phyloP scores from a whole-genome alignment of 2,797 vertebrate genomes.

The Neosilurus mollespiculum region DNA sequence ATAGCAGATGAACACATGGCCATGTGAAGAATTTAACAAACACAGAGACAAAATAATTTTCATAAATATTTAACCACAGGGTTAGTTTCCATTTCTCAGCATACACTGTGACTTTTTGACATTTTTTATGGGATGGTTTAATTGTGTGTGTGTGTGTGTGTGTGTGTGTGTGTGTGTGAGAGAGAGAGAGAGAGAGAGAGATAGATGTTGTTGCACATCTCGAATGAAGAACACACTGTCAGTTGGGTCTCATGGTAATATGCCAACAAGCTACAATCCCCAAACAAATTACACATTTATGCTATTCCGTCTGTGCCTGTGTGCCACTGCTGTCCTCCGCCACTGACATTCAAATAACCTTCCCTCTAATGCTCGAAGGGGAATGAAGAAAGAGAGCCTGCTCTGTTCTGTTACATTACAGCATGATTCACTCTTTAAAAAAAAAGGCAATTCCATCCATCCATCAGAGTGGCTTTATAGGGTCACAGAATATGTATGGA shows the following conservation, averaged over 20 bases:
- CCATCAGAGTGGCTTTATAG: background rate
- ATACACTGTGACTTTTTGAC: slow-evolving; percentile 7
- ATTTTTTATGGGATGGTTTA: background rate
- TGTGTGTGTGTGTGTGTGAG: slow-evolving; percentile 4
- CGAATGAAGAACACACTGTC: slow-evolving; percentile 55
- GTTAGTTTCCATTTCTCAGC: background rate
- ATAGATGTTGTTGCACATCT: slow-evolving; percentile 23
- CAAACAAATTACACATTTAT: slow-evolving; percentile 72
- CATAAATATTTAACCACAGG: background rate
- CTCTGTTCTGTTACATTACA: slow-evolving; percentile 61
- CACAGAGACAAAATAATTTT: slow-evolving; percentile 27
- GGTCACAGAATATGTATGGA: background rate
- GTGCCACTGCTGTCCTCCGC: slow-evolving; percentile 63
- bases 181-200: slow-evolving; percentile 1
- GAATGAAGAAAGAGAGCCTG: slow-evolving; percentile 61
- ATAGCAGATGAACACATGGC: slow-evolving; percentile 23
- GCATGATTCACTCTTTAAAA: slow-evolving; percentile 42
- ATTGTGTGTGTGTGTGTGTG: background rate
- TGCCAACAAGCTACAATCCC: slow-evolving; percentile 61
- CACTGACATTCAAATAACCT: slow-evolving; percentile 77
- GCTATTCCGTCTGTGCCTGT: slow-evolving; percentile 62
- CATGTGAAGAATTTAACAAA: slow-evolving; percentile 31
- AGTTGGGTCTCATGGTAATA: slow-evolving; percentile 59
- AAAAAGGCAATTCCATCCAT: background rate
- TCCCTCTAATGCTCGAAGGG: slow-evolving; percentile 63